phyloP scores from a whole-genome alignment of 2,888 invertebrate species.

The Salticus scenicus region DNA sequence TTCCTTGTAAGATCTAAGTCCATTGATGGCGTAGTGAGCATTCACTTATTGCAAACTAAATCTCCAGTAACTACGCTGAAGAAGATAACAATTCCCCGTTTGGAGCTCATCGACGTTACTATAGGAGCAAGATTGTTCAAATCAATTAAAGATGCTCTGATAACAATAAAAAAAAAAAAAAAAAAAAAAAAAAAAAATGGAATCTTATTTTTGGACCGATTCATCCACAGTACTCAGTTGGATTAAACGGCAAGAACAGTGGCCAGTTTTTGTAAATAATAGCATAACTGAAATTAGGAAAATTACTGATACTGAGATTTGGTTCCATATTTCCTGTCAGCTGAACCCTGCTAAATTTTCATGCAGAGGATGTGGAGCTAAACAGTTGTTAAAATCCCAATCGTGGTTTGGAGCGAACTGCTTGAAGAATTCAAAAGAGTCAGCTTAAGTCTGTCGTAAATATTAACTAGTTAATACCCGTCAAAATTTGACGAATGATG shows the following conservation, averaged over 20 bases:
- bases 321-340: neutral
- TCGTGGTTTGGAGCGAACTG: neutral
- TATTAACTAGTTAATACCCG: no score
- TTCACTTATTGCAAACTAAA: neutral
- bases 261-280: conserved; percentile 9
- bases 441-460: neutral
- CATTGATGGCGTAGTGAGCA: neutral
- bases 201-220: conserved; percentile 21
- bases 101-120: neutral
- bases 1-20: neutral
- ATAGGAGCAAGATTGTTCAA: neutral
- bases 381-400: neutral
- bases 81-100: neutral
- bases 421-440: neutral
- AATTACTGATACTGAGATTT: neutral
- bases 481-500: no score
- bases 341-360: neutral
- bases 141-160: neutral
- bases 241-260: neutral
- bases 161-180: no score
- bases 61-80: neutral
- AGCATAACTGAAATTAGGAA: neutral
- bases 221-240: conserved; percentile 10
- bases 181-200: no score
- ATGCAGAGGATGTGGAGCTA: neutral